A percentile compares a stretch with the other conserved stretches of the same genome.
Conservation (phyloP, 2,113 vertebrate genomes). For the Glaucomys volans region DNA sequence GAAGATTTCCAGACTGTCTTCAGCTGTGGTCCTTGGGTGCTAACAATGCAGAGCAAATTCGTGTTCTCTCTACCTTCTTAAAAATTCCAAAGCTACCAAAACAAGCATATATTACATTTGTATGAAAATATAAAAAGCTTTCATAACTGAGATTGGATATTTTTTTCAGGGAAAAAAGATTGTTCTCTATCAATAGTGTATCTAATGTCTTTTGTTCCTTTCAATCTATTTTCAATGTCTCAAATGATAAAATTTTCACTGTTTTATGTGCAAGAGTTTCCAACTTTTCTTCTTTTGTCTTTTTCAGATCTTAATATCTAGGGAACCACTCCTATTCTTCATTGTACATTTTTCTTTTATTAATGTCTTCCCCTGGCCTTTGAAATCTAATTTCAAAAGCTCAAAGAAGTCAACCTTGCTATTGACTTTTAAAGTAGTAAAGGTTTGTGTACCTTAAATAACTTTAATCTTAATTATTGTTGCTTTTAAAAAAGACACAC, state of each 20-base stretch:
- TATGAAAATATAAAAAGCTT: neutral
- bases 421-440: slow-evolving; percentile 50
- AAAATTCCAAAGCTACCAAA: neutral
- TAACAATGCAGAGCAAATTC: neutral
- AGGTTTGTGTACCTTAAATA: slow-evolving; percentile 64
- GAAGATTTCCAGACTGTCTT: neutral
- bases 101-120: neutral
- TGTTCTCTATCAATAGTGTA: neutral
- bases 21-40: neutral
- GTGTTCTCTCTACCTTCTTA: neutral
- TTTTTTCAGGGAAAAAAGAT: neutral
- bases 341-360: slow-evolving; percentile 61
- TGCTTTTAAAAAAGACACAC: slow-evolving; percentile 55
- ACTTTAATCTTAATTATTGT: slow-evolving; percentile 67
- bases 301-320: slow-evolving; percentile 7
- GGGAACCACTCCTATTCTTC: slow-evolving; percentile 15
- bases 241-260: neutral
- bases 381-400: slow-evolving; percentile 73
- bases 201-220: neutral
- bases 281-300: slow-evolving; percentile 6
- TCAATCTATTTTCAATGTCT: neutral
- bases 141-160: neutral
- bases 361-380: slow-evolving; percentile 61
- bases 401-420: slow-evolving; percentile 70
- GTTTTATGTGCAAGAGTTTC: slow-evolving; percentile 15